Evolutionary conservation across 2,888 invertebrate genomes (phyloP), one percentile per base, ranked within the genome.

Genomic region (Orthosia cruda): DNA sequence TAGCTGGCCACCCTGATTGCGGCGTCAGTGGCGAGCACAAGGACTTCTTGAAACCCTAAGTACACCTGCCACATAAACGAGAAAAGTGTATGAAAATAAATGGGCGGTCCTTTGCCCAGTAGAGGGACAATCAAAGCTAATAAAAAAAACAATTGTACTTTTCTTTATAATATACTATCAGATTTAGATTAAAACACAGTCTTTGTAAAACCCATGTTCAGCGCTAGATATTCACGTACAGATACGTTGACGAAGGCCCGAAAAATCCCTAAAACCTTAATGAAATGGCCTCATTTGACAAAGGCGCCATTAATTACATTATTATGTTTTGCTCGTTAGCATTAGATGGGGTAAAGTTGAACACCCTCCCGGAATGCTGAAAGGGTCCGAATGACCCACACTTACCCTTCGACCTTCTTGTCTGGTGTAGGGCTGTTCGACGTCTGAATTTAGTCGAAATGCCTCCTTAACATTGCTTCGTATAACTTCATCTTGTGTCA

Each of bases 311-410:
- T 81, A 74, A 85, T 83, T 74, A 85, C 45, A 58, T 69, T 74
- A 84, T 84, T 73, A 84, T 71, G 69, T 83, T 80, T 83, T 71
- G 71, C 74, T 86, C 68, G 81, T 81, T 85, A 79, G 69, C 69
- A 62, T 61, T 40, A 74, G 63, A 79, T 71, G 63, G 73, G 71
- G 23, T 55, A 59, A 58, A 78, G 78, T 68, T 72, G 61, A 72
- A 78, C 74, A 81, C 80, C 78, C 77, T 82, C 12, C 63, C 72
- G 82, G 84, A 86, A 86, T 87, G 70, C 57, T 67, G 75, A 71
- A 74, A 76, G 74, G n/a, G 72, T 78, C 67, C 49, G 71, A 65
- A 76, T 81, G 81, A 86, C 82, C 86, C 83, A 65, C 72, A 80
- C 78, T 84, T 83, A 77, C 72, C 72, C 88, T 77, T 9, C 58